phyloP scores from a whole-genome alignment of 2,888 invertebrate species.

The Laspeyria flexula region DNA sequence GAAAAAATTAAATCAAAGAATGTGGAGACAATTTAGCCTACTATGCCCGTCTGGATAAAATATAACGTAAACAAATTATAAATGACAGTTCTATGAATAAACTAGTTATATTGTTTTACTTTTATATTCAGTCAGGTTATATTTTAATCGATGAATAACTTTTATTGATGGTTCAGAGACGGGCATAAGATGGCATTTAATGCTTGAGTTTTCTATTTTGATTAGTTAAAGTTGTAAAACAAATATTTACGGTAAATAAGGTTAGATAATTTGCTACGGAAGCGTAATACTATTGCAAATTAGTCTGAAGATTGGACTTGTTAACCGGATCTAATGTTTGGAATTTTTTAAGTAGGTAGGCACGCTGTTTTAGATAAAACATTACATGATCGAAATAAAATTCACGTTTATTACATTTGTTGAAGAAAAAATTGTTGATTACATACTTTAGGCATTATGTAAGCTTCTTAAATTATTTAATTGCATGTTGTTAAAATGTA shows the following conservation, averaged over 20 bases:
- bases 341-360: constrained; percentile 22
- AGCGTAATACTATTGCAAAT: constrained; percentile 35
- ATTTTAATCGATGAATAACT: too few species aligned
- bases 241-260: constrained; percentile 26
- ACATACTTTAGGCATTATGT: neutral
- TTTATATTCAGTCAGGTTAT: too few species aligned
- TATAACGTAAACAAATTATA: too few species aligned
- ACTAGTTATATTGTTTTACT: too few species aligned
- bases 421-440: neutral
- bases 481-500: too few species aligned
- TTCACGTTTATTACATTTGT: neutral
- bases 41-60: too few species aligned
- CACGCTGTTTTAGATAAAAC: constrained; percentile 6
- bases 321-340: constrained; percentile 25
- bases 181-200: too few species aligned
- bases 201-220: too few species aligned
- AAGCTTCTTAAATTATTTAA: neutral
- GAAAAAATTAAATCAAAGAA: too few species aligned
- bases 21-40: too few species aligned
- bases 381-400: neutral
- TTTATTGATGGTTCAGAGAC: too few species aligned
- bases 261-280: constrained; percentile 21
- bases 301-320: constrained; percentile 19
- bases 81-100: too few species aligned
- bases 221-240: constrained; percentile 31